A percentile compares a stretch with the other conserved stretches of the same genome.
Evolutionary conservation across 2,888 invertebrate genomes (phyloP).

Genomic region (Empis stercorea): DNA sequence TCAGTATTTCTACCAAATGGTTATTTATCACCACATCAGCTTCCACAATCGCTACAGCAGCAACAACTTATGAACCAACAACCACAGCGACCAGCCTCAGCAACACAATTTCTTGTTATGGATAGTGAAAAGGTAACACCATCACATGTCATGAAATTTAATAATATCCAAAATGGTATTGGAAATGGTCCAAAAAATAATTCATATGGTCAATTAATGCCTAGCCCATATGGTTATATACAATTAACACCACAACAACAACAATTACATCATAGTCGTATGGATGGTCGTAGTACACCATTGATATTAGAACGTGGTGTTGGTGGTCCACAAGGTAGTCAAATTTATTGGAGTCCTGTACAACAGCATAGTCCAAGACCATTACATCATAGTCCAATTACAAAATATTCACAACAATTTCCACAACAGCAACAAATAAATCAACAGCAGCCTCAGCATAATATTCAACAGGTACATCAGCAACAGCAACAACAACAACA

Average conservation of each 20-base stretch:
- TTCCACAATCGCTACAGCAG: not conserved
- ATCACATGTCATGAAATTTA: constrained; percentile 23
- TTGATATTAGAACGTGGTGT: constrained; percentile 26
- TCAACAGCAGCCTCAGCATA: not conserved
- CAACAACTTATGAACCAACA: constrained; percentile 8
- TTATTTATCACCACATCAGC: not conserved
- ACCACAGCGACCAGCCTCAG: constrained; percentile 17
- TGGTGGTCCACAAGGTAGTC: constrained; percentile 25
- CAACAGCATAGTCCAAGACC: constrained; percentile 20
- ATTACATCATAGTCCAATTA: constrained; percentile 11
- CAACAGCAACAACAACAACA: constrained; percentile 2
- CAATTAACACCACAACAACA: constrained; percentile 15
- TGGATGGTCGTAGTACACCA: constrained; percentile 29
- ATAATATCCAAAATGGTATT: not conserved
- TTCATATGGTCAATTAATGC: constrained; percentile 18
- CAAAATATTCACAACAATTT: constrained; percentile 21
- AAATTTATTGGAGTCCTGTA: constrained; percentile 29
- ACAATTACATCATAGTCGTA: constrained; percentile 13
- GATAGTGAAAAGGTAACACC: constrained; percentile 28
- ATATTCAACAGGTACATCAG: not conserved
- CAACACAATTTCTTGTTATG: constrained; percentile 26
- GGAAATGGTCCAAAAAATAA: not conserved
- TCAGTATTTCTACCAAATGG: constrained; percentile 13
- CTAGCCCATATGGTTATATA: constrained; percentile 21
- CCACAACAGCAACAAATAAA: constrained; percentile 4